Percentiles rank a stretch among this genome's conserved stretches.
phyloP scores from a whole-genome alignment of 2,113 vertebrate species.

The Hassar affinis region DNA sequence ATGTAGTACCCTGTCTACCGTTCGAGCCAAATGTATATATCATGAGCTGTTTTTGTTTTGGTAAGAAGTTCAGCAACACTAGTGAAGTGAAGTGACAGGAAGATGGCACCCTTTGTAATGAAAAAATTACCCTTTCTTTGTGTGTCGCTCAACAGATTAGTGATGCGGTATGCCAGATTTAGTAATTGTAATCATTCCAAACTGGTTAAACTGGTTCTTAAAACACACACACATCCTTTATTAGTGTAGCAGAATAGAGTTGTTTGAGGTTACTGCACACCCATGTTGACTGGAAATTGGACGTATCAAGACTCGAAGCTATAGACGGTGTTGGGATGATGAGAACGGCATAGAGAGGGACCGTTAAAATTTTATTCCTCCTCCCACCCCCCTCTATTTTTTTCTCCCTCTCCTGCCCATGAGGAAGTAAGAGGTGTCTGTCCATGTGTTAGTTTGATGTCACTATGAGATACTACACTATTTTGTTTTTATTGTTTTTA shows the following conservation, averaged over 20 bases:
- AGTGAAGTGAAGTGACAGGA: not conserved
- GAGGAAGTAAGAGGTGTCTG: not conserved
- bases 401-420: not conserved
- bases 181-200: not conserved
- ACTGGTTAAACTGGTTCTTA: not conserved
- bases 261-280: not conserved
- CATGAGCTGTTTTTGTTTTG: not conserved
- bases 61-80: not conserved
- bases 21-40: constrained; percentile 24
- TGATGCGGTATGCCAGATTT: not conserved
- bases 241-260: not conserved
- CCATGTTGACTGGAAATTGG: not conserved
- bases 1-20: not conserved
- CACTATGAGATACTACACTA: not conserved
- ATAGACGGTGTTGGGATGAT: not conserved
- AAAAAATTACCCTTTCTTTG: not conserved
- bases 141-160: not conserved
- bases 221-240: not conserved
- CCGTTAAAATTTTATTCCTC: not conserved
- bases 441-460: not conserved
- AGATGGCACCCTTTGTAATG: not conserved
- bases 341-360: not conserved
- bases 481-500: not conserved
- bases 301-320: not conserved
- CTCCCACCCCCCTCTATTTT: not conserved